Conservation (phyloP, 64 coral and sea anemone species). For the Cladopsammia gracilis region DNA sequence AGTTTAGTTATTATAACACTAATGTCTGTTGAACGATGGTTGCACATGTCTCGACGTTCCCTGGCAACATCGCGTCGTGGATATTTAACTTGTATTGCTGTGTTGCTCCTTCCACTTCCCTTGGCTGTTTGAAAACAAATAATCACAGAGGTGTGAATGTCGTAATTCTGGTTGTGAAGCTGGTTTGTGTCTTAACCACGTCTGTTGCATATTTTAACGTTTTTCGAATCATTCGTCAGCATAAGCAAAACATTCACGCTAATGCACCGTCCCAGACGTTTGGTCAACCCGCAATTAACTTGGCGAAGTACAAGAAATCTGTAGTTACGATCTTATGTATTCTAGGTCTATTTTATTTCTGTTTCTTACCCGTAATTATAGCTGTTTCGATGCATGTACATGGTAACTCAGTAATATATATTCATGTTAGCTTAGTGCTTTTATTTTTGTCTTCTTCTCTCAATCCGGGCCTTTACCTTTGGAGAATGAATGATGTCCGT, state of each 20-base stretch:
- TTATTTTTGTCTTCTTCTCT: conserved; percentile 22
- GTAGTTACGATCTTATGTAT: background rate
- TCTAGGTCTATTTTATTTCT: background rate
- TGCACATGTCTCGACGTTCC: background rate
- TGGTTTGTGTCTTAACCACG: background rate
- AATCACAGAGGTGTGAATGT: background rate
- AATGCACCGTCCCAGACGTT: background rate
- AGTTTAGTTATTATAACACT: background rate
- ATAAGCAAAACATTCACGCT: background rate
- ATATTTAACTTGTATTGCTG: background rate
- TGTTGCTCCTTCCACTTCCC: background rate
- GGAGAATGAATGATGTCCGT: conserved; percentile 19
- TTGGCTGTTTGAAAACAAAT: background rate
- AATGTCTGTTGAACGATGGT: background rate
- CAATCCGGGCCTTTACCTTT: conserved; percentile 6
- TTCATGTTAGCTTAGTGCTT: background rate
- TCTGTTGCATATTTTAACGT: conserved; percentile 23
- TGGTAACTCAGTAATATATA: too few species aligned
- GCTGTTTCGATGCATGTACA: background rate
- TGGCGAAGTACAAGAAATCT: conserved; percentile 19
- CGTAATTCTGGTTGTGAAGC: background rate
- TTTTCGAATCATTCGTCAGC: background rate
- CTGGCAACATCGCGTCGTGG: background rate
- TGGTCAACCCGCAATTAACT: conserved; percentile 25
- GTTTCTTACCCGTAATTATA: background rate